Conservation (phyloP, 2,113 vertebrate species). For the Aldabrachelys gigantea region DNA sequence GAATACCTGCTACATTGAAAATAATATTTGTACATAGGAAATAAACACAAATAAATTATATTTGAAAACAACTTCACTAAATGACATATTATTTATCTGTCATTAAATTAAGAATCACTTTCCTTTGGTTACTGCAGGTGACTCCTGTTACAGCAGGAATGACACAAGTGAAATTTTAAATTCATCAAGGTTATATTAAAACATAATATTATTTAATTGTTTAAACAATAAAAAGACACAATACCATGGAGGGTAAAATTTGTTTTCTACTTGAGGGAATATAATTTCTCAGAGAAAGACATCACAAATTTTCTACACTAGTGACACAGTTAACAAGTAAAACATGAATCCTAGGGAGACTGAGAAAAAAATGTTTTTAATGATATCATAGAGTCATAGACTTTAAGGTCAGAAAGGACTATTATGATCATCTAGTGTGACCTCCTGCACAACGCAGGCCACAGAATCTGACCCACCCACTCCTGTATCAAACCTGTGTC, state of each 20-base stretch:
- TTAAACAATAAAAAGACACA: constrained; percentile 35
- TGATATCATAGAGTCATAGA: not conserved
- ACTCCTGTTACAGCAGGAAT: not conserved
- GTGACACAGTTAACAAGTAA: not conserved
- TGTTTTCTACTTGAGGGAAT: constrained; percentile 24
- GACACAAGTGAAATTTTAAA: constrained; percentile 4
- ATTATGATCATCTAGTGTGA: no score
- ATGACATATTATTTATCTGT: not conserved
- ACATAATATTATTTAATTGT: constrained; percentile 1
- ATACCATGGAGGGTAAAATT: constrained; percentile 4
- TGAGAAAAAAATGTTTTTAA: not conserved
- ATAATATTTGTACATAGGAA: not conserved
- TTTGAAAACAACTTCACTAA: constrained; percentile 40
- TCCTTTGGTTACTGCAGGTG: constrained; percentile 33
- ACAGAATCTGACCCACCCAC: no score
- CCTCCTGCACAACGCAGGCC: no score
- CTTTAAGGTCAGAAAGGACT: no score
- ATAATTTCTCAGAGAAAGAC: constrained; percentile 18
- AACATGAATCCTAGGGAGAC: not conserved
- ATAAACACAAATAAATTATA: constrained; percentile 21
- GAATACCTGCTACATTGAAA: not conserved
- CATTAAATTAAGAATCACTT: constrained; percentile 43
- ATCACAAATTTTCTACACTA: not conserved
- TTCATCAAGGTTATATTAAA: constrained; percentile 11
- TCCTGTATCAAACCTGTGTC: no score